phyloP scores from a whole-genome alignment of 2,797 vertebrate species.

The Tragopan temminckii region DNA sequence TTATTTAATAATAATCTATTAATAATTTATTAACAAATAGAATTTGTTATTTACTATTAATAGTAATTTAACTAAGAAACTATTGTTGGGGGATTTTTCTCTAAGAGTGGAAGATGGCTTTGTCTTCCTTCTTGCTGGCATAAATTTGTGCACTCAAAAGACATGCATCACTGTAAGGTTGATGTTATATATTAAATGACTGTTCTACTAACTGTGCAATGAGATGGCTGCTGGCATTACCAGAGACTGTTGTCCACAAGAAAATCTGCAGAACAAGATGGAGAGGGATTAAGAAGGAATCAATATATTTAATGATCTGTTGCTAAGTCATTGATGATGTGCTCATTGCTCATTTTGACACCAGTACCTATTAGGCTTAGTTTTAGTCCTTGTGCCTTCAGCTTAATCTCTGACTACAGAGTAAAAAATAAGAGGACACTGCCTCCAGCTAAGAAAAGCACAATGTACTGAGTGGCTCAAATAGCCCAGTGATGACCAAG shows the following conservation, averaged over 20 bases:
- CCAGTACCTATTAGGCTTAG: neutral
- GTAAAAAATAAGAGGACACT: neutral
- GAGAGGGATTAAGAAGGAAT: neutral
- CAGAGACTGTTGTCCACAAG: neutral
- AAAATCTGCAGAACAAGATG: neutral
- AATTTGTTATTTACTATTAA: neutral
- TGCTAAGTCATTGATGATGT: neutral
- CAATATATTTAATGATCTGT: neutral
- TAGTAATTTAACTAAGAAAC: neutral
- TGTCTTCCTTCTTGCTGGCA: neutral
- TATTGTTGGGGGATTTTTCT: neutral
- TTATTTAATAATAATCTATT: neutral
- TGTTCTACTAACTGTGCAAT: neutral
- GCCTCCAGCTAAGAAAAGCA: neutral
- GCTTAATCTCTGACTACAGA: neutral
- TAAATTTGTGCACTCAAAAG: neutral
- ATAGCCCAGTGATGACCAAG: neutral
- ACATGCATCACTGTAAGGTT: neutral
- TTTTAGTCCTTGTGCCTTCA: neutral
- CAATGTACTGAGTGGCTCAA: neutral
- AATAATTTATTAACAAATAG: neutral
- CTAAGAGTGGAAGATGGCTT: neutral
- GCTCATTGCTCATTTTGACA: neutral
- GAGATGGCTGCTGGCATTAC: neutral
- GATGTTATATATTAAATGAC: neutral